phyloP scores from a whole-genome alignment of 2,888 invertebrate genomes.

The Polydrusus cervinus region DNA sequence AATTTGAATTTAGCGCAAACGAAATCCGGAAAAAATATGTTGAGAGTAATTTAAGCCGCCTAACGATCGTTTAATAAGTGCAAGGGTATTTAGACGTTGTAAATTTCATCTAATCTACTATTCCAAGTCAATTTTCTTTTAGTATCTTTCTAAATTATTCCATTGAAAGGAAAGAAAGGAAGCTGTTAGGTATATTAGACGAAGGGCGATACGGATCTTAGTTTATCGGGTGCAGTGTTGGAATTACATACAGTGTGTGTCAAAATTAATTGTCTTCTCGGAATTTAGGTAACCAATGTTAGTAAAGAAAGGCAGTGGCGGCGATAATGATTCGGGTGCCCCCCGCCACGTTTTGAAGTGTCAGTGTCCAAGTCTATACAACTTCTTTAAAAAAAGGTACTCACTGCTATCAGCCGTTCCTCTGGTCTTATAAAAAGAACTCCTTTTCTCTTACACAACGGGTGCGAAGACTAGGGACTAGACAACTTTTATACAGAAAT shows the following conservation, averaged over 20 bases:
- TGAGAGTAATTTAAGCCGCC: slow-evolving; percentile 39
- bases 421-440: too few relatives aligned
- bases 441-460: too few relatives aligned
- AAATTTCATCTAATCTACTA: slow-evolving; percentile 51
- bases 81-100: slow-evolving; percentile 44
- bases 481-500: too few relatives aligned
- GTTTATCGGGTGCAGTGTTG: slow-evolving; percentile 22
- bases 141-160: slow-evolving; percentile 1
- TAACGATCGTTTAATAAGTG: slow-evolving; percentile 36
- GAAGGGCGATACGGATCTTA: slow-evolving; percentile 26
- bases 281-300: too few relatives aligned
- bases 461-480: too few relatives aligned
- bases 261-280: too few relatives aligned
- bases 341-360: too few relatives aligned
- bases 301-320: too few relatives aligned
- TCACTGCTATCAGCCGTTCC: too few relatives aligned
- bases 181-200: slow-evolving; percentile 44
- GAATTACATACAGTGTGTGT: not conserved
- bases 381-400: too few relatives aligned
- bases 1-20: slow-evolving; percentile 13
- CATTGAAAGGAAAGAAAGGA: slow-evolving; percentile 24
- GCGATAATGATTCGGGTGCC: too few relatives aligned
- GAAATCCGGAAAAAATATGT: slow-evolving; percentile 43
- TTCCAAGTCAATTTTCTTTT: slow-evolving; percentile 27
- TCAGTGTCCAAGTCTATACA: too few relatives aligned